phyloP scores from a whole-genome alignment of 2,113 vertebrate genomes.

The Hydrochoerus hydrochaeris region DNA sequence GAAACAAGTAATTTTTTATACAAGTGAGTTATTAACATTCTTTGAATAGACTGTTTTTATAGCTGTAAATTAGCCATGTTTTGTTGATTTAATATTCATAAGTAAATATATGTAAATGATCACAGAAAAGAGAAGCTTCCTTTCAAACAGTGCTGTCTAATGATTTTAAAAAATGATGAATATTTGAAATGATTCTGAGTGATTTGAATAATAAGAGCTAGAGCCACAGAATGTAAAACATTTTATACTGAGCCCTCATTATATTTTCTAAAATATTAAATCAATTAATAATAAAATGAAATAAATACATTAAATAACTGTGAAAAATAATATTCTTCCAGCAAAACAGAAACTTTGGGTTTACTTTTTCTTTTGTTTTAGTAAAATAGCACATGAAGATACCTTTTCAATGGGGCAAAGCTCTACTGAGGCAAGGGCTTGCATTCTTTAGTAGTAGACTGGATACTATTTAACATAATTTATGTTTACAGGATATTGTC shows the following conservation, averaged over 20 bases:
- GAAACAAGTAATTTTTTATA: slow-evolving; percentile 58
- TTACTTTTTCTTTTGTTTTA: not conserved
- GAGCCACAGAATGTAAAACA: not conserved
- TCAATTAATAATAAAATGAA: not conserved
- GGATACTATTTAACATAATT: not conserved
- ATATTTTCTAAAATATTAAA: not conserved
- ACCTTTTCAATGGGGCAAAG: not conserved
- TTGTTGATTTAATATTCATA: slow-evolving; percentile 48
- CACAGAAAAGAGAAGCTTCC: not conserved
- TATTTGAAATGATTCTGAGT: not conserved
- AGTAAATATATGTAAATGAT: slow-evolving; percentile 24
- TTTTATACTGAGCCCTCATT: not conserved
- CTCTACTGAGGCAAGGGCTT: not conserved
- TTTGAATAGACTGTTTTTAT: slow-evolving; percentile 55
- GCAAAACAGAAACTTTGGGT: not conserved
- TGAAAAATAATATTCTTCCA: not conserved
- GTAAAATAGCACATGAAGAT: not conserved
- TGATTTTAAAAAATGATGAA: not conserved
- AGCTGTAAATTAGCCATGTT: slow-evolving; percentile 41
- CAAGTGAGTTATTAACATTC: not conserved
- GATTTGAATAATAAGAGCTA: not conserved
- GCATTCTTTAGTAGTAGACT: not conserved
- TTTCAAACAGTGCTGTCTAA: not conserved
- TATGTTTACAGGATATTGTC: not conserved
- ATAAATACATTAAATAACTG: not conserved